Evolutionary conservation across 2,888 invertebrate species (phyloP), one percentile per base, ranked within the genome.

Genomic region (Parascotia fuliginaria): DNA sequence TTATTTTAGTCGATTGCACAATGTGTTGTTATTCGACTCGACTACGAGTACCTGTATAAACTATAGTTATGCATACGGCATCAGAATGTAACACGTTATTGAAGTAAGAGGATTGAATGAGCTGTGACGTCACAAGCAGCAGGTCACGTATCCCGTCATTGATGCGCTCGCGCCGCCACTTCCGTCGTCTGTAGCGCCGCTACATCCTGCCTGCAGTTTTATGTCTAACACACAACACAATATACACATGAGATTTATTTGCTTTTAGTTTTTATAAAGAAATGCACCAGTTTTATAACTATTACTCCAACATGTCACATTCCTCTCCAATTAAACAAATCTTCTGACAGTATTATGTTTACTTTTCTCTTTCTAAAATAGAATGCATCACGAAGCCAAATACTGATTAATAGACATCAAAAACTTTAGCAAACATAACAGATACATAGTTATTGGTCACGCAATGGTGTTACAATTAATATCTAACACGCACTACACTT

Each of bases 101-200:
- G 40, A 59, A 59, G 50, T 52, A 48, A 55, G 40, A 58, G 57
- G 55, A 58, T n/a, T 70, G 72, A 77, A 78, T 68, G 75, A 50
- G 47, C 47, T 55, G 60, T 81, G 77, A 81, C 79, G 81, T 80
- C 76, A 79, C 66, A 34, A 59, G 57, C 60, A 64, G 64, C 72
- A 70, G 69, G 76, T 81, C 87, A 85, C 85, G 84, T 80, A 71
- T 58, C 71, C 70, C 61, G 65, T 77, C 82, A 87, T 85, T 86
- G 85, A 86, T 83, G 82, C 82, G 81, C 80, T 75, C 77, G 83
- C 75, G 76, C 74, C 74, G 81, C 78, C 77, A 73, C 83, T 87
- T 88, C 88, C 90, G 88, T 77, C 77, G 71, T 71, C 75, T 73
- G 79, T 79, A 86, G 86, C 88, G 89, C 87, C 89, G 81, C 75